These are phyloP conservation scores for Petrocephalus sullivani DNA, from an alignment of 2,797 vertebrate genomes.

Conservation along the genomic window DNA sequence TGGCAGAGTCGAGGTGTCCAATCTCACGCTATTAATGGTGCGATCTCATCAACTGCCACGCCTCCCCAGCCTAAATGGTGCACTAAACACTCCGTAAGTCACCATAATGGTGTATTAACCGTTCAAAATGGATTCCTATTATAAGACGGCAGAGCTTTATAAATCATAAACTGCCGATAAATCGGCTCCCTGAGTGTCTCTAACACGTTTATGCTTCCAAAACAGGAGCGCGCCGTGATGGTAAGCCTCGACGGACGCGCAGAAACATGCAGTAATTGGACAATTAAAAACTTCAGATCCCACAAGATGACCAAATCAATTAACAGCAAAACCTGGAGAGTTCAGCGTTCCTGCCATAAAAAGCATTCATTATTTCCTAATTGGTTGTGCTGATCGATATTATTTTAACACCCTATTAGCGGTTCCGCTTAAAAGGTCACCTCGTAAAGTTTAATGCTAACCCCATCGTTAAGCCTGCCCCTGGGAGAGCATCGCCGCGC, in stretches of 20 bases:
- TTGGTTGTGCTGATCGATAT: constrained; percentile 27
- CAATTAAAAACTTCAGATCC: constrained; percentile 26
- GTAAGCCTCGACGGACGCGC: background rate
- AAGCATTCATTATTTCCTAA: constrained; percentile 18
- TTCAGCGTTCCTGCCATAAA: constrained; percentile 11
- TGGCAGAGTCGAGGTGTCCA: background rate
- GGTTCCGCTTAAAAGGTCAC: constrained; percentile 25
- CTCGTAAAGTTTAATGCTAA: constrained; percentile 22
- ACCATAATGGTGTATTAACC: background rate
- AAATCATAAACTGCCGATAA: background rate
- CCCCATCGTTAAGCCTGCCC: constrained; percentile 26
- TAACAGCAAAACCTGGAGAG: constrained; percentile 14
- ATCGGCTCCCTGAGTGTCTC: background rate
- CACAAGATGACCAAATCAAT: constrained; percentile 22
- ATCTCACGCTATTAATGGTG: background rate
- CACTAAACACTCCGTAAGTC: background rate
- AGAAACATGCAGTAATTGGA: constrained; percentile 22
- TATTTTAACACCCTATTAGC: constrained; percentile 26
- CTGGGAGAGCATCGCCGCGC: background rate
- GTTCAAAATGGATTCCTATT: background rate
- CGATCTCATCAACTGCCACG: background rate
- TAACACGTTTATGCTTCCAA: background rate
- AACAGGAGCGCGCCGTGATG: background rate
- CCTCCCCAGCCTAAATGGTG: background rate
- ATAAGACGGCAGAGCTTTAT: background rate